These are phyloP conservation scores for Porites evermanni DNA, from an alignment of 92 coral and sea anemone species.

Conservation along the genomic window DNA sequence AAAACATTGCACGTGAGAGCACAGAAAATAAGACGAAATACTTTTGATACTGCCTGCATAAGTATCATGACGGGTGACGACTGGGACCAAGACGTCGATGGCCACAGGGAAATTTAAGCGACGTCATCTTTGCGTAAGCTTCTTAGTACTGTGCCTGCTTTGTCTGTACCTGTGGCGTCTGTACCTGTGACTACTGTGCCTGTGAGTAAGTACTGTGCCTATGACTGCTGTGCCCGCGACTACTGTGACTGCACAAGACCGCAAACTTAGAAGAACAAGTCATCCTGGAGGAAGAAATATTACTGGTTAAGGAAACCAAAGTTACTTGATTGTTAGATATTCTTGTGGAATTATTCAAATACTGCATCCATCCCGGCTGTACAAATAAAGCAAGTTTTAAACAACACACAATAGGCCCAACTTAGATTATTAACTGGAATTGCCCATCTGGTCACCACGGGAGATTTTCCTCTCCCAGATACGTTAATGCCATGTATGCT, in stretches of 20 bases:
- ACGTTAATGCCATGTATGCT: conserved; percentile 35
- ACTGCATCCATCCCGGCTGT: conserved; percentile 32
- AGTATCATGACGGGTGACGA: too few species aligned
- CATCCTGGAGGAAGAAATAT: neutral
- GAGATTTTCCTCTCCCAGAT: conserved; percentile 37
- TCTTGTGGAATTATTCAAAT: neutral
- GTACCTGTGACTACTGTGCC: too few species aligned
- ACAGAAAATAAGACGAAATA: conserved; percentile 36
- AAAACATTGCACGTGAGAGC: conserved; percentile 27
- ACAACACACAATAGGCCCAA: conserved; percentile 33
- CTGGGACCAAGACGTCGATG: too few species aligned
- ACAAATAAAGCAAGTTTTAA: neutral
- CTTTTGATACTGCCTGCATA: neutral
- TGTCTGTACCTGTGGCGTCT: neutral
- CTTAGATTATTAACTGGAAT: conserved; percentile 23
- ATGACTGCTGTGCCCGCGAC: too few species aligned
- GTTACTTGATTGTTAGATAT: conserved; percentile 12
- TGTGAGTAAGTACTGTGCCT: neutral
- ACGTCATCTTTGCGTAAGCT: too few species aligned
- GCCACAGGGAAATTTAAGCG: too few species aligned
- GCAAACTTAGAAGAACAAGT: neutral
- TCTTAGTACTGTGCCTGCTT: too few species aligned
- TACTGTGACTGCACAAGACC: neutral
- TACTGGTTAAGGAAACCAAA: conserved; percentile 7
- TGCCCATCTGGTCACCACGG: conserved; percentile 44